Conservation (phyloP, 35 echinoderm and acorn worm species). For the Eucidaris tribuloides region DNA sequence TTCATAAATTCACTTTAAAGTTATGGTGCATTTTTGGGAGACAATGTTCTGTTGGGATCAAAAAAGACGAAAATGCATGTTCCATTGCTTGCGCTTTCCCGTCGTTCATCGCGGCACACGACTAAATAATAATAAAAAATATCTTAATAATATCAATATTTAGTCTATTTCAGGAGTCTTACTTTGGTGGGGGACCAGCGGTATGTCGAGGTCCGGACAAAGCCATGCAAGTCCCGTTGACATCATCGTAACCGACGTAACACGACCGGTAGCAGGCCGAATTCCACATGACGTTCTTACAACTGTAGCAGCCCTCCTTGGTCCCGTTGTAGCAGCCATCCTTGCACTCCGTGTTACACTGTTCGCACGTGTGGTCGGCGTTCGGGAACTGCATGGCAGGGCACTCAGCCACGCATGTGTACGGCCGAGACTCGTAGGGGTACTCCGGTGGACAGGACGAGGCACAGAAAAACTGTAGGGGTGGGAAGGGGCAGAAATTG, state of each 20-base stretch:
- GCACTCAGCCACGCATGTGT: slow-evolving; percentile 50
- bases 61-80: no score
- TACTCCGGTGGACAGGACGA: slow-evolving; percentile 21
- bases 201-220: not conserved
- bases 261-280: slow-evolving; percentile 39
- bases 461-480: slow-evolving; percentile 50
- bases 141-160: no score
- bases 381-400: not conserved
- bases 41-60: no score
- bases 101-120: no score
- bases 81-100: no score
- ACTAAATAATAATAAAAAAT: no score
- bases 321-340: slow-evolving; percentile 72
- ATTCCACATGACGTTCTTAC: slow-evolving; percentile 52
- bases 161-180: no score
- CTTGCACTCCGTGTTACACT: slow-evolving; percentile 66
- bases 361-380: slow-evolving; percentile 19
- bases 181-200: no score
- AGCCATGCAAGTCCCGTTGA: slow-evolving; percentile 37
- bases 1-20: no score
- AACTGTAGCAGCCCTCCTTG: slow-evolving; percentile 51
- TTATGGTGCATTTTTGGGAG: no score
- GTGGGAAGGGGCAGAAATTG: not conserved
- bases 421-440: not conserved
- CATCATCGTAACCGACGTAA: not conserved